A percentile compares a stretch with the other conserved stretches of the same genome.
Evolutionary conservation across 2,113 vertebrate genomes (phyloP).

Genomic region (Phoenicopterus ruber): DNA sequence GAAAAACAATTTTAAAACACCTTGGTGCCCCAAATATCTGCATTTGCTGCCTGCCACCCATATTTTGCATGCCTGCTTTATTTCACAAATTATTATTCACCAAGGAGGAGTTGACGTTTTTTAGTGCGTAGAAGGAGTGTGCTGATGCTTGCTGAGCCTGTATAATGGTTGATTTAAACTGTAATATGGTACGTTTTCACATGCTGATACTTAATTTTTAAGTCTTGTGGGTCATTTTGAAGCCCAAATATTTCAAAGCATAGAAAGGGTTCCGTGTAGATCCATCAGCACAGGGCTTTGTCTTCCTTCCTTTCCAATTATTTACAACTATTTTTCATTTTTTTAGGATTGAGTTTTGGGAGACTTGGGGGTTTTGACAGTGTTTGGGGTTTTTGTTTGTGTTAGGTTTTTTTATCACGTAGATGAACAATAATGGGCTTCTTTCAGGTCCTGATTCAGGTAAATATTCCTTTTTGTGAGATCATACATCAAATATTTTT

Average conservation of each 20-base stretch:
- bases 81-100: conserved; percentile 59
- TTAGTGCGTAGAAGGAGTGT: conserved; percentile 12
- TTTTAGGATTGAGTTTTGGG: not conserved
- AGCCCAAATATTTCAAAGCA: conserved; percentile 23
- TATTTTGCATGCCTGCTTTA: conserved; percentile 56
- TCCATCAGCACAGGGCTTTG: not conserved
- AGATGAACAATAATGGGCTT: not conserved
- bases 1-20: conserved; percentile 67
- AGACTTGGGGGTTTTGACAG: not conserved
- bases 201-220: conserved; percentile 50
- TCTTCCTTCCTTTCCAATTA: not conserved
- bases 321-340: not conserved
- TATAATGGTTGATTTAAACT: conserved; percentile 63
- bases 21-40: conserved; percentile 41
- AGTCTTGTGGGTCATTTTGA: conserved; percentile 63
- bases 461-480: not conserved
- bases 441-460: not conserved
- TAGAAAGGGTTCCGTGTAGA: not conserved
- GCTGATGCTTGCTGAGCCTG: conserved; percentile 61
- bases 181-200: conserved; percentile 21
- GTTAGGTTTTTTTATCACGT: not conserved
- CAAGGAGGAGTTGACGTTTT: conserved; percentile 20
- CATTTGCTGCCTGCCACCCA: conserved; percentile 46
- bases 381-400: not conserved
- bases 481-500: not conserved